Evolutionary conservation across 1,140 invertebrate species (phyloP).

Genomic region (Drosophila ogumai): DNA sequence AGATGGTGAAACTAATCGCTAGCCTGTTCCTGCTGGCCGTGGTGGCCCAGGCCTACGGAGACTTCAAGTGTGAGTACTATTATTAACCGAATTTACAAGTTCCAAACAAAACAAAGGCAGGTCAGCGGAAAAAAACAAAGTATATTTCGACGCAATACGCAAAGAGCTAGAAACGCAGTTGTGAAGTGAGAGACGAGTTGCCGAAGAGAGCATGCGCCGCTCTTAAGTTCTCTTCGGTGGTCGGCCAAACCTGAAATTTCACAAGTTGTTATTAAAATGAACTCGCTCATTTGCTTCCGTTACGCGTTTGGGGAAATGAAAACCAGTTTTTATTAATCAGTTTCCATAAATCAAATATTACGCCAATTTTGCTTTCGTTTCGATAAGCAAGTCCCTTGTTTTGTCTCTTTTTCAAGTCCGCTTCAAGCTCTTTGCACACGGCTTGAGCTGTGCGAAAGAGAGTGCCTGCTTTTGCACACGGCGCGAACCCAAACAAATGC

Average conservation of each 20-base stretch:
- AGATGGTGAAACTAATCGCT: constrained; percentile 74
- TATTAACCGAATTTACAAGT: constrained; percentile 4
- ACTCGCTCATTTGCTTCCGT: constrained; percentile 38
- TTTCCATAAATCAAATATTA: constrained; percentile 51
- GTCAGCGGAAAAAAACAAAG: constrained; percentile 59
- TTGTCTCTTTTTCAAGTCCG: constrained; percentile 27
- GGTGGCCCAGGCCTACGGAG: constrained; percentile 62
- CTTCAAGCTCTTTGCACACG: constrained; percentile 67
- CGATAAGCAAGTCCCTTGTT: constrained; percentile 9
- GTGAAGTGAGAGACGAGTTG: background rate
- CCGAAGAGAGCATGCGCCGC: constrained; percentile 36
- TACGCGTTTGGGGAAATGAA: constrained; percentile 24
- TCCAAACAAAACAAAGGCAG: constrained; percentile 60
- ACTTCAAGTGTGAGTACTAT: constrained; percentile 70
- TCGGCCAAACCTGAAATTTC: constrained; percentile 29
- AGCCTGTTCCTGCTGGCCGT: constrained; percentile 68
- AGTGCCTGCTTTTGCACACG: constrained; percentile 69
- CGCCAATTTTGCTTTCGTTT: constrained; percentile 41
- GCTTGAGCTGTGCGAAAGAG: constrained; percentile 23
- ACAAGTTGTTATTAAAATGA: constrained; percentile 27
- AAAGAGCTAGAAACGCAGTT: constrained; percentile 19
- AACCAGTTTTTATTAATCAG: constrained; percentile 40
- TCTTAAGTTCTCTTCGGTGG: constrained; percentile 36
- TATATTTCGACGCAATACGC: constrained; percentile 70
- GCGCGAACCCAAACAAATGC: constrained; percentile 72